phyloP scores from a whole-genome alignment of 2,113 vertebrate genomes.

The Pomatostomus ruficeps region DNA sequence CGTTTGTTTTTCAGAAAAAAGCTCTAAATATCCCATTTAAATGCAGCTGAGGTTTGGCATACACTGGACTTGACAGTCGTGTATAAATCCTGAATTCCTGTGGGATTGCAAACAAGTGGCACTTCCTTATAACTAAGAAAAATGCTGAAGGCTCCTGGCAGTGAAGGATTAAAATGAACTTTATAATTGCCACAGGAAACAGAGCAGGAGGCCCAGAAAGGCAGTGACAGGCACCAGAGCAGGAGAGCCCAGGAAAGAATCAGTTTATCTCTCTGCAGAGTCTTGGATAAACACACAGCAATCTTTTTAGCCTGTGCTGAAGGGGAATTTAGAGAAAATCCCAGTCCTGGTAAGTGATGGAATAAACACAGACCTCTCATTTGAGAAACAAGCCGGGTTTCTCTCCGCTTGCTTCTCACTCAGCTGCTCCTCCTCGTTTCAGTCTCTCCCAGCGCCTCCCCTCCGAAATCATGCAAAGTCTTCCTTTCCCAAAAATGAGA shows the following conservation, averaged over 20 bases:
- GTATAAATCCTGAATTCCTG: not conserved
- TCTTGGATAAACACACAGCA: not conserved
- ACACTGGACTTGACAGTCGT: not conserved
- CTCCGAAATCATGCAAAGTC: not conserved
- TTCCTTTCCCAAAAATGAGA: not conserved
- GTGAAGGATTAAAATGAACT: conserved; percentile 7
- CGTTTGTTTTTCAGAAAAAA: not conserved
- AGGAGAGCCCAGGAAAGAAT: not conserved
- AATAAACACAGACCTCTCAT: not conserved
- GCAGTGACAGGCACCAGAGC: not conserved
- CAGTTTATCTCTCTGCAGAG: not conserved
- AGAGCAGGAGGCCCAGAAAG: not conserved
- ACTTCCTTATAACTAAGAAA: not conserved
- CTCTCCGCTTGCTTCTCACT: not conserved
- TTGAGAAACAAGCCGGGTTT: not conserved
- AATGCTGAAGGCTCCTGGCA: not conserved
- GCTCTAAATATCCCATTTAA: not conserved
- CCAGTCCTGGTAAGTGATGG: not conserved
- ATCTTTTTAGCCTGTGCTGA: not conserved
- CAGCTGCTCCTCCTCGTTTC: not conserved
- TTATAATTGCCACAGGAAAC: not conserved
- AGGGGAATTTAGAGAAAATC: not conserved
- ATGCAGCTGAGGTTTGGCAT: not conserved
- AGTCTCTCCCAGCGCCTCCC: not conserved
- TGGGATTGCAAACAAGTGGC: not conserved